Conservation (phyloP, 2,888 invertebrate genomes). For the Agrenia bidenticulata region DNA sequence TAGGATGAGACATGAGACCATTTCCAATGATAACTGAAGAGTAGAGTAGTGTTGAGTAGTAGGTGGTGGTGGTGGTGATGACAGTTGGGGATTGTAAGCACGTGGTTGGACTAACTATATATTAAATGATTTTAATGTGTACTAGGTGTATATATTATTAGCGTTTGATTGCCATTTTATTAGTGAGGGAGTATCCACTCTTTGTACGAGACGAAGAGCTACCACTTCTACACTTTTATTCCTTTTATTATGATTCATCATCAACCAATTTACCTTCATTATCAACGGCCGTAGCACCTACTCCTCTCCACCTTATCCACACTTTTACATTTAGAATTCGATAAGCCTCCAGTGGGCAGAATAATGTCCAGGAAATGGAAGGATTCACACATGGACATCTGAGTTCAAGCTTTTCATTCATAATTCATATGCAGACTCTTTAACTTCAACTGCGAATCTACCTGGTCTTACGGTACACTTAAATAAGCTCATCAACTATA, state of each 20-base stretch:
- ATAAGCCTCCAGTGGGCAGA: background rate
- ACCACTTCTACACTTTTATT: background rate
- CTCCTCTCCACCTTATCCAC: background rate
- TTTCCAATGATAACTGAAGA: too few species aligned
- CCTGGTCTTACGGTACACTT: too few species aligned
- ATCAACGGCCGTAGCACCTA: background rate
- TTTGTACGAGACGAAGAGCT: background rate
- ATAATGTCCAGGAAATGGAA: too few species aligned
- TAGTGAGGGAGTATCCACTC: background rate
- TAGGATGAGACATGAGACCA: too few species aligned
- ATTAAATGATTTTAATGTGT: background rate
- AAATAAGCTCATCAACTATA: too few species aligned
- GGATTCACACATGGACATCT: too few species aligned
- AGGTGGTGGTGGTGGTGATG: too few species aligned
- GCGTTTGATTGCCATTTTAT: slow-evolving; percentile 13
- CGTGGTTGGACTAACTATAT: background rate
- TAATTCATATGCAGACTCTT: too few species aligned
- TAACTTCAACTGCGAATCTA: too few species aligned
- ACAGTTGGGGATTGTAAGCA: too few species aligned
- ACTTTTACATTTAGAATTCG: background rate
- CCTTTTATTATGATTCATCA: background rate
- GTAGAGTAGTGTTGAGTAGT: too few species aligned
- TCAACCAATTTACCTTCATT: background rate
- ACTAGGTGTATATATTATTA: background rate
- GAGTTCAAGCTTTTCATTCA: too few species aligned